Base-by-base conservation (phyloP, 2,888 invertebrate species). In the Dasypogon diadema region DNA sequence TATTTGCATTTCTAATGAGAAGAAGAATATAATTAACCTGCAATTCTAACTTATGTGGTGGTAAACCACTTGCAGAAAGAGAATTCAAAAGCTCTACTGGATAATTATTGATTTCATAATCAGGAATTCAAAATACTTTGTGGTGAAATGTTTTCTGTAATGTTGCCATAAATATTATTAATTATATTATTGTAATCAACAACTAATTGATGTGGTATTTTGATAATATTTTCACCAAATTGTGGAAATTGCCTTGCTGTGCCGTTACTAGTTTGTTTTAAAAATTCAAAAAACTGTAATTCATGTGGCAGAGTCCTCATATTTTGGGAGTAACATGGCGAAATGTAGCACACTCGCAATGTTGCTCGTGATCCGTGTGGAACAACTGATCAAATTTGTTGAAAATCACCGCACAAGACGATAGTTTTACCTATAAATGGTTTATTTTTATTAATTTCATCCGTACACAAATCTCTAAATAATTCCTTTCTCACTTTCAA, bases 271-370 rank as follows among this genome's bases (percentile, higher is more conserved):
- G 72, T 18, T 30, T 12, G 14, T 70, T 72, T 72, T 21, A 73
- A n/a, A 37, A 60, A 74, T 21, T 74, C 4, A 30, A 63, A 24
- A 58, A 74, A 76, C 26, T 46, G 63, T 26, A 54, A 24, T 73
- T 76, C 73, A 16, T 74, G 14, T 24, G 73, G 75, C 5, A 30
- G 10, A 51, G 63, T 63, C 46, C 72, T 22, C 76, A 76, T 76
- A 24, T 76, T 76, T 74, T 51, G 51, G 12, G 26, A 48, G 30
- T 74, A 46, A 74, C 2, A 5, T 48, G 16, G 14, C 21, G 48
- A 56, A 76, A 76, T 2, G 16, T 16, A n/a, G 34, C 12, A 48
- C 58, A 74, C 58, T 51, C 16, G 10, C 18, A 55, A 6, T 16
- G 16, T 12, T 18, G 10, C 21, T 56, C 54, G 55, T 16, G 55